phyloP scores from a whole-genome alignment of 2,797 vertebrate species.

The Jordanella pulchra region DNA sequence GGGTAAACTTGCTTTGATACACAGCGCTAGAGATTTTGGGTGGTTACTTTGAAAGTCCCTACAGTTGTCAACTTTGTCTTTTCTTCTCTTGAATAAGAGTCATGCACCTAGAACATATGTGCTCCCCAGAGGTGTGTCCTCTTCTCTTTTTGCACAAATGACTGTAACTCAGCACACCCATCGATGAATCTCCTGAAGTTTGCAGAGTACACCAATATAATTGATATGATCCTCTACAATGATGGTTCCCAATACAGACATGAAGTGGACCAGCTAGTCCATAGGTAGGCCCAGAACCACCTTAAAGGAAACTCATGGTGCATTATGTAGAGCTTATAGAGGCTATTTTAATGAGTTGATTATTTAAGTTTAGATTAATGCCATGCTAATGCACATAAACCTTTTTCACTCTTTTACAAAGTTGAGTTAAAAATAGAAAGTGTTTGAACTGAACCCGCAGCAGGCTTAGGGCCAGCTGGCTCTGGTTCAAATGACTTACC shows the following conservation, averaged over 20 bases:
- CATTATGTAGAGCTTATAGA: background rate
- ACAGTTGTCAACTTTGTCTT: background rate
- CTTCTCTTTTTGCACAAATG: no score
- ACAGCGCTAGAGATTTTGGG: background rate
- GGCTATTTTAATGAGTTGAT: background rate
- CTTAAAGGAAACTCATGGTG: no score
- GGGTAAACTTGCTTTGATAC: background rate
- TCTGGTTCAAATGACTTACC: constrained; percentile 63
- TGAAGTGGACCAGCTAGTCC: no score
- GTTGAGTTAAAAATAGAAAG: constrained; percentile 32
- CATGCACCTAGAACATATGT: no score
- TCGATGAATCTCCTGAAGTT: no score
- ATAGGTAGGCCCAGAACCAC: no score
- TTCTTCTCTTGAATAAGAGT: no score
- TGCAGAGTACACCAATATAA: no score
- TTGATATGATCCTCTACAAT: no score
- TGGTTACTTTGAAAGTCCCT: background rate
- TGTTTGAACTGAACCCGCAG: constrained; percentile 27
- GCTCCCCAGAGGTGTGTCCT: no score
- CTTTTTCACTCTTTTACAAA: constrained; percentile 31
- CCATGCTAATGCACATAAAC: background rate
- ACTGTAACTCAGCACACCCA: no score
- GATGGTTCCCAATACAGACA: no score
- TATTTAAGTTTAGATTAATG: background rate
- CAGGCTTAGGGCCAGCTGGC: constrained; percentile 66